A percentile compares a stretch with the other conserved stretches of the same genome.
These are phyloP conservation scores for Phataginus tricuspis DNA, from an alignment of 2,797 vertebrate species.

Conservation along the genomic window DNA sequence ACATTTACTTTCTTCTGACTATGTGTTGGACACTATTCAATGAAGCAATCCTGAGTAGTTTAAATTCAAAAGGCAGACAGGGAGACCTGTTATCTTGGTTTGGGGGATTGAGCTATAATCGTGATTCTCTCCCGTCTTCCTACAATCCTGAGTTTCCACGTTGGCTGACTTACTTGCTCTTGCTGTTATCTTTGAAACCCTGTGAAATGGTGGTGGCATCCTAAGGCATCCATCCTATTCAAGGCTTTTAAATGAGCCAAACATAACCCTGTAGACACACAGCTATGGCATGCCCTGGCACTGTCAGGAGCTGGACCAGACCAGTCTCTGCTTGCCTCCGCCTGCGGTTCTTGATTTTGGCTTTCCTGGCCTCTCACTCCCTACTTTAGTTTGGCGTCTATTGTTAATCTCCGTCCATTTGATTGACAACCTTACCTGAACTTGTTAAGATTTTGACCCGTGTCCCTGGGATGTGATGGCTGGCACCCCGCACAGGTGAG, in stretches of 20 bases:
- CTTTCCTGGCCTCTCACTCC: background rate
- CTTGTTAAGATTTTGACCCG: background rate
- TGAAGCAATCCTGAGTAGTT: background rate
- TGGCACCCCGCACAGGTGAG: background rate
- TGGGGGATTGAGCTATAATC: background rate
- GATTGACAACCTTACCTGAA: background rate
- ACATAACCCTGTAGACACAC: background rate
- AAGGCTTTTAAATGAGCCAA: background rate
- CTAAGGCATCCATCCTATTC: background rate
- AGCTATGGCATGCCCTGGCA: background rate
- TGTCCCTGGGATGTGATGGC: background rate
- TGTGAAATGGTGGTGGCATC: background rate
- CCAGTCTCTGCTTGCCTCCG: background rate
- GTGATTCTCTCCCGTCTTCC: background rate
- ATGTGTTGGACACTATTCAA: background rate
- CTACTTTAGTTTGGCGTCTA: background rate
- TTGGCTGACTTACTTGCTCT: background rate
- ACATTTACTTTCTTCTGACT: background rate
- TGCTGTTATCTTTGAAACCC: background rate
- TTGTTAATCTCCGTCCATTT: background rate
- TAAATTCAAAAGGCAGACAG: background rate
- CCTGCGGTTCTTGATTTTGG: background rate
- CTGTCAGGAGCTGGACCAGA: background rate
- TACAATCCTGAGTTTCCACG: background rate
- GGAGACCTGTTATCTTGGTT: background rate